Base-by-base conservation (phyloP, 2,888 invertebrate species). In the Nymphalis urticae region DNA sequence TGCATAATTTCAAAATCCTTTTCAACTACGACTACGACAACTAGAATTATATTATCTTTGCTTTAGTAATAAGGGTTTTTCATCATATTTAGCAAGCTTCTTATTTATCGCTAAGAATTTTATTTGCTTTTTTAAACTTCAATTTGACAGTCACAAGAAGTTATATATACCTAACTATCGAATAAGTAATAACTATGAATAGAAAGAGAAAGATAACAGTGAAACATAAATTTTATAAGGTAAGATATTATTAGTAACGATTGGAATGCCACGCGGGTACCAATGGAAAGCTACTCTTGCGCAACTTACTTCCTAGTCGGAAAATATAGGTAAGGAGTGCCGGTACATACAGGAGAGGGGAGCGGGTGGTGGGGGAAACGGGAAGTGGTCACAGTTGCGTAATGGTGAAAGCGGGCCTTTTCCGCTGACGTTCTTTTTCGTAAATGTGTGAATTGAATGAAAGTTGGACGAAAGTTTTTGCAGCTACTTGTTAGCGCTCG, bases 371-470 rank as follows among this genome's bases (percentile, higher is more conserved):
- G 73, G 71, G 71, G 74, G 73, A 66, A 76, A 86, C 85, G 87
- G 90, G 89, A 90, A 90, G 87, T 87, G 77, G 81, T 81, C 82
- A 81, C 73, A 82, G 84, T 91, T 92, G 88, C 90, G 88, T 86
- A 92, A 92, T 76, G 82, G 90, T 85, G 92, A 92, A 92, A 92
- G 92, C 85, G 79, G 42, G 53, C 80, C 87, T 88, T 89, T 91
- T 88, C 90, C 90, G 90, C 83, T 85, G 87, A 83, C 86, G 86
- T 88, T 88, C 86, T 87, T 92, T 91, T 92, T 91, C 87, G 90
- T 90, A 85, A 89, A 90, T 87, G 90, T 91, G 92, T 88, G 89
- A 90, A 90, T 89, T 88, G 84, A 90, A 88, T 90, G 90, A 90
- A 92, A 92, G 90, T 87, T 82, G 85, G 70, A 83, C 82, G 84